These are phyloP conservation scores for Gnathonemus echidnorhynchus DNA, from an alignment of 2,113 vertebrate genomes.

Conservation along the genomic window DNA sequence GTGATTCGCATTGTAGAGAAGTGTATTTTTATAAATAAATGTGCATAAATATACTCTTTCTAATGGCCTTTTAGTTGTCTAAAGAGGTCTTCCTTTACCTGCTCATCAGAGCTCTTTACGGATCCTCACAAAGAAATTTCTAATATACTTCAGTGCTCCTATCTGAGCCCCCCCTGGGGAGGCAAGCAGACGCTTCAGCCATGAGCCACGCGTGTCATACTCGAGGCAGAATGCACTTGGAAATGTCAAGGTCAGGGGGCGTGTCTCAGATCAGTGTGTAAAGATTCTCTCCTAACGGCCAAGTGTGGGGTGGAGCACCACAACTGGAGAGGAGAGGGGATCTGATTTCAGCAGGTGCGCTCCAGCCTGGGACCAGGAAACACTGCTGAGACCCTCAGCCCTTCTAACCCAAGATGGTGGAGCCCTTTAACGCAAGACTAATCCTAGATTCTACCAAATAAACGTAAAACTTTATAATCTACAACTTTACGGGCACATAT, in stretches of 20 bases:
- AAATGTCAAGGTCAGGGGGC: conserved; percentile 7
- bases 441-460: background rate
- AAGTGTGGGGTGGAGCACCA: background rate
- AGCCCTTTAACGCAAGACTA: background rate
- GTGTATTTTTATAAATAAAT: background rate
- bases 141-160: background rate
- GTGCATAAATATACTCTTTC: background rate
- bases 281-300: background rate
- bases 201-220: background rate
- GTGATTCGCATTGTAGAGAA: background rate
- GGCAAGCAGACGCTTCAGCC: background rate
- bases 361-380: background rate
- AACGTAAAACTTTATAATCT: background rate
- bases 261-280: background rate
- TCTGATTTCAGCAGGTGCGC: background rate
- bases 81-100: background rate
- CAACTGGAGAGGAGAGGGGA: background rate
- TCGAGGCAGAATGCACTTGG: background rate
- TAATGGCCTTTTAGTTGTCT: background rate
- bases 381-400: background rate
- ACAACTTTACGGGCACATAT: background rate
- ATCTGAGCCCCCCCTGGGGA: background rate
- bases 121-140: background rate
- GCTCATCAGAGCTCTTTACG: background rate
- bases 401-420: background rate